Base-by-base conservation (phyloP, 2,113 vertebrate species). In the Ranitomeya variabilis region DNA sequence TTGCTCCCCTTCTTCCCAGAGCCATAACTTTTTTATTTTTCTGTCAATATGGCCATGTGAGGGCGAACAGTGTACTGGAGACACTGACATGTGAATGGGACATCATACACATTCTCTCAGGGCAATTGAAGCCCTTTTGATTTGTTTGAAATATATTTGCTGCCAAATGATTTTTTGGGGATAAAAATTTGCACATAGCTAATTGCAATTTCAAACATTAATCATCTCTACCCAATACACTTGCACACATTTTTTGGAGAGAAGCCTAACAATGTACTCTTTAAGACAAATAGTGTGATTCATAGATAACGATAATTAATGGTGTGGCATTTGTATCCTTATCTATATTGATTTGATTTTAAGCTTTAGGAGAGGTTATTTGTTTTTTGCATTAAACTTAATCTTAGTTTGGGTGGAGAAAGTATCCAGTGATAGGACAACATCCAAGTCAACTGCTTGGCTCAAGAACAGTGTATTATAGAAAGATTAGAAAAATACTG, bases 331-430 rank as follows among this genome's bases (percentile, higher is more conserved):
- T 19, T 52, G 16, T 54, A 54, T 66, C 18, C 64, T 84, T 84
- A 84, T 84, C 82, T 71, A 62, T 81, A 81, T 81, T 81, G 79
- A 81, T 60, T 62, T 60, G n/a, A 59, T 21, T 59, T 80, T 69
- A 4, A 84, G 64, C 64, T 69, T 1, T 69, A 66, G 82, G 82
- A 69, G 66, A 52, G 82, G 21, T 23, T 51, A 9, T 55, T 84
- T 54, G 14, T 81, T 11, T 37, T 37, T 59, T 26, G 31, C 55
- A 18, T 15, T 60, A 62, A 81, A 81, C 55, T 81, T 54, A 77
- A 19, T 23, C 52, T 26, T 52, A 52, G 14, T 23, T 84, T 55
- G 82, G 82, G 82, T 84, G 82, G 82, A 52, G 66, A 84, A 12
- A 55, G 45, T 18, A 23, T 83, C 18, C 31, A 52, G 19, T 69